Base-by-base conservation (phyloP, 2,113 vertebrate genomes). In the Delphinus delphis region DNA sequence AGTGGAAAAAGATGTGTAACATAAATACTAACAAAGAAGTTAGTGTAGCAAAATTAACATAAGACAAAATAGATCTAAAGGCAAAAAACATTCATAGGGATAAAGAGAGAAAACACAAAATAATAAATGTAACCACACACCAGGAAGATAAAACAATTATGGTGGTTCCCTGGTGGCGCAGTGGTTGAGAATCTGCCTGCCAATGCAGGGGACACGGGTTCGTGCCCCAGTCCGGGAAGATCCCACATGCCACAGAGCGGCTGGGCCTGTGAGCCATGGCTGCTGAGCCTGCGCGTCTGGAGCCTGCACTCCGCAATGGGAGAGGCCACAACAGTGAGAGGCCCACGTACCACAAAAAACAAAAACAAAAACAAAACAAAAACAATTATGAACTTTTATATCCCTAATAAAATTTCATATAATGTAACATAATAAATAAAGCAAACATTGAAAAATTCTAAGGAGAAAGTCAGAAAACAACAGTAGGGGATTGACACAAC, bases 91-190 rank as follows among this genome's bases (percentile, higher is more conserved):
- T 67, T 67, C 47, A 41, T 11, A 33, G 13, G 3, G 2, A 55
- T 93, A 77, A 55, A 76, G 53, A 73, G 38, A 92, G n/a, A 67
- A 85, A 41, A n/a, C n/a, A 67, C 28, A 55, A 38, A 65, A 41
- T n/a, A 67, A 65, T 26, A 93, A 41, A 53, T 9, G 10, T 41
- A 41, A 41, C n/a, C 18, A 76, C 68, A 67, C 1, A 23, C 33
- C 44, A 93, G 53, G 41, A 83, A 91, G 53, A 91, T 63, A 11
- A 50, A 50, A 92, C 7, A 73, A 31, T 83, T 23, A 74, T 31
- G 18, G 47, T 2, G 47, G 12, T 50, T 50, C 47, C 47, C 12
- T 50, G 12, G 47, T 50, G 47, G 47, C 1, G 47, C 47, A 50
- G 47, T 50, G 12, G 47, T 50, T 50, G 10, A 13, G 47, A 47